A percentile compares a stretch with the other conserved stretches of the same genome.
Conservation (phyloP, 2,888 invertebrate genomes). For the Drepanosiphum platanoidis region DNA sequence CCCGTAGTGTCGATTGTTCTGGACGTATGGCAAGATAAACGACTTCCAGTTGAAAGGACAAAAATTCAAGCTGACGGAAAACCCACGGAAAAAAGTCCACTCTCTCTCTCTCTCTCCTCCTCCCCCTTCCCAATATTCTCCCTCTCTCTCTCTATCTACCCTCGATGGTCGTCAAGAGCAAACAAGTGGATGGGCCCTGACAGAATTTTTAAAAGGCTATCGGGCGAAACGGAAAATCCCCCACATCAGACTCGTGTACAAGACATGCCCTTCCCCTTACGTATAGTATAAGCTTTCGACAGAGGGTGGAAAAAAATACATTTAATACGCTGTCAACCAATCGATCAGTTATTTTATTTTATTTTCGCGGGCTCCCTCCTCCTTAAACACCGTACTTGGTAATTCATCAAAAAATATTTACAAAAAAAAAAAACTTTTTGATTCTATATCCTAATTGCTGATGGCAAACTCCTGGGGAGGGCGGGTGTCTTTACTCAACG, state of each 20-base stretch:
- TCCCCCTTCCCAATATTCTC: neutral
- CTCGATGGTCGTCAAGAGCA: constrained; percentile 39
- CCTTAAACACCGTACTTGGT: neutral
- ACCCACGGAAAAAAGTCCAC: constrained; percentile 4
- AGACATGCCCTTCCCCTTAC: constrained; percentile 45
- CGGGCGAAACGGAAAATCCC: constrained; percentile 36
- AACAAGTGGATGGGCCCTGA: constrained; percentile 47
- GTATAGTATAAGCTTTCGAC: constrained; percentile 13
- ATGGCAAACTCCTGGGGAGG: neutral
- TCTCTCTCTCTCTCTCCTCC: neutral
- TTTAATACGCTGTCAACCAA: constrained; percentile 60
- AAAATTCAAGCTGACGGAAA: constrained; percentile 39
- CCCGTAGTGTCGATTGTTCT: constrained; percentile 45
- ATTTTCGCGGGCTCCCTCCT: neutral
- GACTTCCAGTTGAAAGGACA: constrained; percentile 55
- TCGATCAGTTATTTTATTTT: constrained; percentile 57
- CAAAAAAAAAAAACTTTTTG: constrained; percentile 10
- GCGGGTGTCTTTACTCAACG: neutral
- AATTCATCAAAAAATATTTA: constrained; percentile 55
- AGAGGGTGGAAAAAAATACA: constrained; percentile 47
- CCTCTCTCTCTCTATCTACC: neutral
- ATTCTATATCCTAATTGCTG: constrained; percentile 20
- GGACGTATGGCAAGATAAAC: constrained; percentile 51
- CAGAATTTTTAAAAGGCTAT: constrained; percentile 57
- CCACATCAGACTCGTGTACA: constrained; percentile 27